Evolutionary conservation across 2,113 vertebrate genomes (phyloP), one percentile per base, ranked within the genome.

Genomic region (Cololabis saira): DNA sequence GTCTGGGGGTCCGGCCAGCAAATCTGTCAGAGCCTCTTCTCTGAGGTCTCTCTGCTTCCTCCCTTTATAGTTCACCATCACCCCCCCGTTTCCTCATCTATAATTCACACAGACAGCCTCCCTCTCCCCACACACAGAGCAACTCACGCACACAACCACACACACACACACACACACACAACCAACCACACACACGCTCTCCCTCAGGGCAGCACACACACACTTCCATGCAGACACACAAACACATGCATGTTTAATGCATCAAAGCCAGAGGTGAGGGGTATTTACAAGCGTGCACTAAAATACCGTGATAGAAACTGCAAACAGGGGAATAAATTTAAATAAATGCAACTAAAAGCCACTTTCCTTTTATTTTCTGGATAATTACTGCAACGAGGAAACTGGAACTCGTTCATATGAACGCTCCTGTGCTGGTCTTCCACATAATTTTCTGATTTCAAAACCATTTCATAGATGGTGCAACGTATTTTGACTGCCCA

Each of bases 101-200:
- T 84, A 84, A 86, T 83, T 81, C 74, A 86, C 53, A 61, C 18
- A 40, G 71, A 68, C 78, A 71, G 58, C 52, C 53, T 37, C 64
- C 19, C 10, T 27, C 68, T 45, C 45, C 12, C 40, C 50, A 30
- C 44, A 43, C 24, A 64, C 21, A 43, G 9, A 57, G 42, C 41
- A 8, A 53, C 33, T 68, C 71, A 61, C n/a, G n/a, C n/a, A n/a
- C n/a, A n/a, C n/a, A n/a, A n/a, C n/a, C n/a, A n/a, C n/a, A n/a
- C n/a, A n/a, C n/a, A n/a, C n/a, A n/a, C n/a, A n/a, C n/a, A n/a
- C n/a, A n/a, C n/a, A n/a, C n/a, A n/a, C n/a, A n/a, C n/a, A n/a
- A n/a, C n/a, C n/a, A n/a, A n/a, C 24, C 58, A 42, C 45, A 37
- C 24, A 50, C 51, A n/a, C 7, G 22, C 16, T 33, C 43, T 45